phyloP scores from a whole-genome alignment of 2,888 invertebrate species.

The Dorcus hopei region DNA sequence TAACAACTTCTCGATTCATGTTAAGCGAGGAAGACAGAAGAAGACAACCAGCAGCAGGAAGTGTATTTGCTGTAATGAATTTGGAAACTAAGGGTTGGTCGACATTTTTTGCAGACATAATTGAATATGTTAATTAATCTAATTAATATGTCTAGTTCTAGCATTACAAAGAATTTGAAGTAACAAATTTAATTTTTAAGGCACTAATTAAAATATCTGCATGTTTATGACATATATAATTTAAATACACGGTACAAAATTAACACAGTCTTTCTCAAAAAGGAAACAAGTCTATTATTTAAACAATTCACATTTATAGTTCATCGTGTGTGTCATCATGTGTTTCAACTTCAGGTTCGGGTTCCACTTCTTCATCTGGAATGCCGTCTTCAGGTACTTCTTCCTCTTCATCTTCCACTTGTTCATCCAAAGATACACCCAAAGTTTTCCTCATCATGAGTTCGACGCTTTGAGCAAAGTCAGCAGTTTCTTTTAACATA shows the following conservation, averaged over 20 bases:
- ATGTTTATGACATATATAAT: too few relatives aligned
- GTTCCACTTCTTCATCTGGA: conserved; percentile 49
- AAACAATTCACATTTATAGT: conserved; percentile 48
- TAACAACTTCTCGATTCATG: conserved; percentile 54
- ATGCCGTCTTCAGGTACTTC: conserved; percentile 49
- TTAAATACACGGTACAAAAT: too few relatives aligned
- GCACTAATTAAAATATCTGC: too few relatives aligned
- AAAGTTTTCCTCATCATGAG: conserved; percentile 78
- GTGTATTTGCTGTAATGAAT: conserved; percentile 39
- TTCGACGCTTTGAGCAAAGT: conserved; percentile 90
- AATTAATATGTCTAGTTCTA: neutral
- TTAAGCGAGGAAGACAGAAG: conserved; percentile 34
- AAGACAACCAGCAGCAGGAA: conserved; percentile 51
- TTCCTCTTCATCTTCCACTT: conserved; percentile 51
- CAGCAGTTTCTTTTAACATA: conserved; percentile 79
- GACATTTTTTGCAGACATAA: conserved; percentile 37
- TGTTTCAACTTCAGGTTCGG: conserved; percentile 41
- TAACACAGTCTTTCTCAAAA: too few relatives aligned
- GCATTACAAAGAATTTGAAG: too few relatives aligned
- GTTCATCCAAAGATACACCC: conserved; percentile 74
- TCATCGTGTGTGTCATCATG: conserved; percentile 57
- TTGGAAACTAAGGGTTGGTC: conserved; percentile 39
- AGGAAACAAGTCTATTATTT: neutral
- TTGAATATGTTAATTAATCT: conserved; percentile 18
- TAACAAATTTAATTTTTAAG: too few relatives aligned